Evolutionary conservation across 2,113 vertebrate species (phyloP).

Genomic region (Monopterus albus): DNA sequence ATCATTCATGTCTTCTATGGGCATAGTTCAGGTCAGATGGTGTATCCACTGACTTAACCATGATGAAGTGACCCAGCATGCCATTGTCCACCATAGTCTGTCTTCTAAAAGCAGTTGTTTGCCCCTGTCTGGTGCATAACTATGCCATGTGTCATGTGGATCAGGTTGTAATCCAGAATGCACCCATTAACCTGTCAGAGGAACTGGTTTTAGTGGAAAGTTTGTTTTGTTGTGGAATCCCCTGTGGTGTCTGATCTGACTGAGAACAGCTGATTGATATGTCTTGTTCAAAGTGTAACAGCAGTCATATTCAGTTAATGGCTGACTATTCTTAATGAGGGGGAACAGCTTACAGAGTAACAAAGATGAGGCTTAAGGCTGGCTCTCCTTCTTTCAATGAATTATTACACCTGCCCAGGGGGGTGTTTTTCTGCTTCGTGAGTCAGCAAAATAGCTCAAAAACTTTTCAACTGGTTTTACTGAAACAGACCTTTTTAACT

Average conservation of each 20-base stretch:
- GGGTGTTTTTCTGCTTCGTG: neutral
- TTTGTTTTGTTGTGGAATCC: neutral
- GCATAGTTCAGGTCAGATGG: slow-evolving; percentile 29
- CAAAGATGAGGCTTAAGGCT: neutral
- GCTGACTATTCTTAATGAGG: slow-evolving; percentile 12
- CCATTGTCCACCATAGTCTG: neutral
- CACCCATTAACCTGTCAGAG: slow-evolving; percentile 3
- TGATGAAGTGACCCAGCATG: slow-evolving; percentile 24
- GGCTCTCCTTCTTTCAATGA: neutral
- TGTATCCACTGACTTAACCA: slow-evolving; percentile 29
- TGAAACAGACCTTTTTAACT: no score
- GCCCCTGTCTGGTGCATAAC: neutral
- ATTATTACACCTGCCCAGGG: neutral
- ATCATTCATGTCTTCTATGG: slow-evolving; percentile 71
- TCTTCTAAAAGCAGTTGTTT: neutral
- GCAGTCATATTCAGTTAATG: slow-evolving; percentile 30
- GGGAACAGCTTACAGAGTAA: slow-evolving; percentile 20
- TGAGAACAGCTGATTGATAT: neutral
- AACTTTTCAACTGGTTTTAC: no score
- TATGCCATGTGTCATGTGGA: neutral
- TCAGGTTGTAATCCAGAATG: neutral
- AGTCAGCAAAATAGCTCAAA: no score
- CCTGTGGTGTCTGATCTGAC: neutral
- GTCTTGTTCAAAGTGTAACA: neutral
- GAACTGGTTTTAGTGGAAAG: neutral